Percentiles rank a stretch among this genome's conserved stretches.
These are phyloP conservation scores for Terrapene triunguis DNA, from an alignment of 2,113 vertebrate genomes.

Conservation along the genomic window DNA sequence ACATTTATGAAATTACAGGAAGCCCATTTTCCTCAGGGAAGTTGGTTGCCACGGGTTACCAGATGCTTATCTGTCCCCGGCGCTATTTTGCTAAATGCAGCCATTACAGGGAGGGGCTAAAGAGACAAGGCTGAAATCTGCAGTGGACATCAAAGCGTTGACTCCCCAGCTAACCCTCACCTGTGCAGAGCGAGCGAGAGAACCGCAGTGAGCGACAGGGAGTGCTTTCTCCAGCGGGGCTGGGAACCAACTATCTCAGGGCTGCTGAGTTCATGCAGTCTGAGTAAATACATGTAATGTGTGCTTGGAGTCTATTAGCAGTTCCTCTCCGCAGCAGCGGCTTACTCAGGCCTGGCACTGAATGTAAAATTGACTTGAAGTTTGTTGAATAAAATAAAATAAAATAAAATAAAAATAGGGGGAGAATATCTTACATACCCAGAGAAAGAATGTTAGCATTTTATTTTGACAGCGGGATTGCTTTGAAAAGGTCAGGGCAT, in stretches of 20 bases:
- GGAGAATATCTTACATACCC: background rate
- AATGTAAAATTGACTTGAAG: background rate
- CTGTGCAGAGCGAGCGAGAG: background rate
- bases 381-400: background rate
- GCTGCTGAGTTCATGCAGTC: background rate
- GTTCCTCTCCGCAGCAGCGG: accelerated
- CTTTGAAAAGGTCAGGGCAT: background rate
- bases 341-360: background rate
- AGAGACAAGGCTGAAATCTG: background rate
- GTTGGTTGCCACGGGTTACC: slow-evolving; percentile 73
- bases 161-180: background rate
- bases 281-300: background rate
- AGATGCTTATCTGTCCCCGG: slow-evolving; percentile 57
- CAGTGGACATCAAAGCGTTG: background rate
- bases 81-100: slow-evolving; percentile 48
- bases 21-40: slow-evolving; percentile 66
- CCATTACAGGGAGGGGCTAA: background rate
- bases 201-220: background rate
- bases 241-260: background rate
- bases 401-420: background rate
- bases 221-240: background rate
- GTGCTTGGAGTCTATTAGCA: background rate
- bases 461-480: background rate
- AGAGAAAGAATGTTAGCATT: background rate
- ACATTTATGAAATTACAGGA: slow-evolving; percentile 73